phyloP scores from a whole-genome alignment of 2,797 vertebrate species.

The Numenius phaeopus region DNA sequence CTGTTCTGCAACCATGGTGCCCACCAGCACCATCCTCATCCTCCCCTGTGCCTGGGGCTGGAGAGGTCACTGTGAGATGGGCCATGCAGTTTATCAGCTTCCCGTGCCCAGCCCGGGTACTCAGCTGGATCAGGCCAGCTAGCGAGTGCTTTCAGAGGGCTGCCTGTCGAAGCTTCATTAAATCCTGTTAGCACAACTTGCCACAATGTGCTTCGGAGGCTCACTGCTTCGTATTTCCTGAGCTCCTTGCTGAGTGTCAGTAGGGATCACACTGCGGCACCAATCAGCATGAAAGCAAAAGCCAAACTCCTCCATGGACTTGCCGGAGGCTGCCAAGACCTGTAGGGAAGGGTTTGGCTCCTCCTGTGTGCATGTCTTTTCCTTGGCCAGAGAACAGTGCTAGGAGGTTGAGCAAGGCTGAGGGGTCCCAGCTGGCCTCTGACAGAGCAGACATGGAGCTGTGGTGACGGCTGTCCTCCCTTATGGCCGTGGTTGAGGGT shows the following conservation, averaged over 20 bases:
- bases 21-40: neutral
- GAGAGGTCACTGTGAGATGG: neutral
- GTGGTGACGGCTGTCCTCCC: neutral
- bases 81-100: neutral
- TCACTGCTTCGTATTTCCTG: neutral
- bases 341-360: neutral
- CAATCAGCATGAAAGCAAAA: neutral
- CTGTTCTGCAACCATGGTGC: fast-evolving
- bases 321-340: neutral
- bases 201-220: neutral
- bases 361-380: neutral
- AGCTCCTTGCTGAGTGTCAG: neutral
- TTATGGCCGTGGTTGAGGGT: neutral
- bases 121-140: neutral
- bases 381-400: neutral
- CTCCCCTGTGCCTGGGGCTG: fast-evolving
- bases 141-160: neutral
- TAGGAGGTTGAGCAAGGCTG: neutral
- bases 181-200: neutral
- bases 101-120: fast-evolving
- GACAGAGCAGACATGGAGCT: neutral
- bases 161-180: neutral
- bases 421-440: neutral
- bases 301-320: neutral
- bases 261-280: fast-evolving